Percentiles rank a stretch among this genome's conserved stretches.
These are phyloP conservation scores for Drosophila persimilis DNA, from an alignment of 1,140 invertebrate genomes.

Conservation along the genomic window DNA sequence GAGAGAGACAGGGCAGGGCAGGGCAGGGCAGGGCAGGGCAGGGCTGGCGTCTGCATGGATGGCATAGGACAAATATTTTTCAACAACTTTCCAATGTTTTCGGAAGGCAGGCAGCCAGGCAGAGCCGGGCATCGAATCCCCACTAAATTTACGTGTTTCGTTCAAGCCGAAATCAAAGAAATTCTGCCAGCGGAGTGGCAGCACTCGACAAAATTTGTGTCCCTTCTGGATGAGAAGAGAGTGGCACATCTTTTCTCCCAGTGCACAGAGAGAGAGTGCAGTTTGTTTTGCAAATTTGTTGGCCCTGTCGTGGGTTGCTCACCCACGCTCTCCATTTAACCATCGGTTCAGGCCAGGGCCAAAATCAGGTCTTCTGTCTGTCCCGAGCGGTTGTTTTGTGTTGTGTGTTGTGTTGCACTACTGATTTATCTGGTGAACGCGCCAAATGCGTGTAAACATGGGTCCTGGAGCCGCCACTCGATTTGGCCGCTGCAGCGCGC, in stretches of 20 bases:
- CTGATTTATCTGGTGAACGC: slow-evolving; percentile 77
- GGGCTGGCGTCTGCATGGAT: slow-evolving; percentile 10
- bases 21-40: background rate
- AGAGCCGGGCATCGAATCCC: slow-evolving; percentile 20
- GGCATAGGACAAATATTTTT: slow-evolving; percentile 54
- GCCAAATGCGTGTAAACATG: slow-evolving; percentile 78
- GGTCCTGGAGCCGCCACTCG: slow-evolving; percentile 21
- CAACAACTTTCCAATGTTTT: slow-evolving; percentile 52
- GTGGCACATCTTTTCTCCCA: too few species aligned
- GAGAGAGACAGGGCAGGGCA: background rate
- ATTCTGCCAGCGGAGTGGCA: background rate
- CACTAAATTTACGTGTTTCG: slow-evolving; percentile 53
- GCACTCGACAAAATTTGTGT: background rate
- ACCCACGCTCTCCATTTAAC: slow-evolving; percentile 9
- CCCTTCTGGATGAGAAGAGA: too few species aligned
- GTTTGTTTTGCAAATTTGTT: slow-evolving; percentile 57
- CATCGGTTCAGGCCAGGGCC: slow-evolving; percentile 18
- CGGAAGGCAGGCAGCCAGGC: background rate
- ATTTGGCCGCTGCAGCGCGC: slow-evolving; percentile 3
- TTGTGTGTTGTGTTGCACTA: slow-evolving; percentile 41
- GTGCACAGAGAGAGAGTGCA: slow-evolving; percentile 1
- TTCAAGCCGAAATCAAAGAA: slow-evolving; percentile 34
- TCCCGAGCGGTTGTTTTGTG: slow-evolving; percentile 9
- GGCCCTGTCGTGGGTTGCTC: slow-evolving; percentile 24
- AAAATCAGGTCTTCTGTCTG: slow-evolving; percentile 21